Evolutionary conservation across 2,888 invertebrate species (phyloP), one percentile per base, ranked within the genome.

Genomic region (Drosophila birchii): DNA sequence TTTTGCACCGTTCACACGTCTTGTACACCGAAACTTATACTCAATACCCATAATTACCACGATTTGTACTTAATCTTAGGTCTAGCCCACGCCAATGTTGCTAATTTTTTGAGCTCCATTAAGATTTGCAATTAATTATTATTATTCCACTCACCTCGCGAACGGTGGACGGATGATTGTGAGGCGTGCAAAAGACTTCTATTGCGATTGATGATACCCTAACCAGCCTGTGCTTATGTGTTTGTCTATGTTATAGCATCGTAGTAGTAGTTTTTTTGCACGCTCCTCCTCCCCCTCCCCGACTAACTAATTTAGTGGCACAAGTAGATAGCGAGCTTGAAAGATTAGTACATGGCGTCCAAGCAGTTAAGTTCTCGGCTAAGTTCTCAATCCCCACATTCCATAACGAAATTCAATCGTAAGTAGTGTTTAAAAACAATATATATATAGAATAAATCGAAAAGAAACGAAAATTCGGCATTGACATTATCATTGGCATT

Each of bases 171-270:
- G 20, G 29, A 47, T 20, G 29, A 36, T 16, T 34, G 41, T 54
- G 23, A 61, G 76, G 73, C 53, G 88, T 90, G 91, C 90, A 91
- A 88, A 91, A 91, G 82, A 80, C 91, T 89, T 83, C 90, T 81
- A 89, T 81, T 88, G 79, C 89, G 75, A 74, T 58, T 77, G 75
- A 75, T 77, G 75, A 75, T 54, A 74, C 18, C 58, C 16, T 83
- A 72, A 83, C 56, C 34, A 49, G 32, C 23, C 66, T 56, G 66
- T 77, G 38, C 73, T 54, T 69, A 53, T 72, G 67, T 77, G 49
- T 78, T 56, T 75, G 71, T 80, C 56, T 75, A 49, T 75, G 55
- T 63, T 56, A 29, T 23, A 32, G 43, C 76, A 20, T 36, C 51
- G 78, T 77, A 76, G 82, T 81, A 86, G 86, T 88, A 74, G 81